Percentiles rank a stretch among this genome's conserved stretches.
These are phyloP conservation scores for Pelecanoides urinatrix DNA, from an alignment of 2,113 vertebrate species.

Conservation along the genomic window DNA sequence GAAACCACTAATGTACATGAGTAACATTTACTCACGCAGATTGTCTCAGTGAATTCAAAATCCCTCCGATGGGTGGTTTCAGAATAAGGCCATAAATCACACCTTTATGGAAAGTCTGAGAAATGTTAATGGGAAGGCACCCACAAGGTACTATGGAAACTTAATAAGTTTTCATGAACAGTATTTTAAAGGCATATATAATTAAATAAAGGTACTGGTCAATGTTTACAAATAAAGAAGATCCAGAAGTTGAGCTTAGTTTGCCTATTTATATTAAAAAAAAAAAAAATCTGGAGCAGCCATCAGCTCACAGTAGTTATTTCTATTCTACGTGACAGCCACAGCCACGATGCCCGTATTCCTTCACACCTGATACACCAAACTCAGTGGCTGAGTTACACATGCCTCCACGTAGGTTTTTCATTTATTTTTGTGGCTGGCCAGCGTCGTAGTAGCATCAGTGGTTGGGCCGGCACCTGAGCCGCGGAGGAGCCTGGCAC, in stretches of 20 bases:
- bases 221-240: background rate
- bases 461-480: too few relatives aligned
- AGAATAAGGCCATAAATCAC: background rate
- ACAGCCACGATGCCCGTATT: background rate
- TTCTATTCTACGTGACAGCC: background rate
- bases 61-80: background rate
- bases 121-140: background rate
- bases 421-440: background rate
- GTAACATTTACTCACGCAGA: constrained; percentile 1
- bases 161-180: background rate
- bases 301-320: background rate
- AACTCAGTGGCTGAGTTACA: background rate
- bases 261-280: background rate
- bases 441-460: background rate
- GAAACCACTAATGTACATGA: background rate
- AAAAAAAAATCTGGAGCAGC: background rate
- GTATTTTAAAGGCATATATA: background rate
- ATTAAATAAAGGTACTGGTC: background rate
- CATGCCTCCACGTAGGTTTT: background rate
- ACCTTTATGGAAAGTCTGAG: background rate
- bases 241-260: background rate
- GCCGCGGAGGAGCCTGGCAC: rapidly evolving
- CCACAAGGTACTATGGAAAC: background rate
- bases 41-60: background rate
- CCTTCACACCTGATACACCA: background rate